Base-by-base conservation (phyloP, 2,113 vertebrate species). In the Symphodus melops region DNA sequence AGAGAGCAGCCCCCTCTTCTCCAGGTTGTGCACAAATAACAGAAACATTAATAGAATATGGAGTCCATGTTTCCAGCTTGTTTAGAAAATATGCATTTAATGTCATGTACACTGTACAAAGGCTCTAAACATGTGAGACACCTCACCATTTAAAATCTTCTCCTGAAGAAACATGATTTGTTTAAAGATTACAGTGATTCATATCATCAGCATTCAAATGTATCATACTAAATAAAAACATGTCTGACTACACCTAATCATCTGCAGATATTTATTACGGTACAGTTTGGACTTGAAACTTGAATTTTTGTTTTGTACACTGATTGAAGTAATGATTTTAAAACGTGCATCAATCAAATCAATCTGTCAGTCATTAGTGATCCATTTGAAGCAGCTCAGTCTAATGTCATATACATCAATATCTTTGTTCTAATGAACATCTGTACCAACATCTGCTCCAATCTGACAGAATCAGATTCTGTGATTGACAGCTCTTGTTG, bases 1-100 rank as follows among this genome's bases (percentile, higher is more conserved):
- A 69, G 66, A 56, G 19, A n/a, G 21, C 20, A 69, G 81, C 56
- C 55, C 55, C 19, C 41, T n/a, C 60, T 3, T 13, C 28, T 66
- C 6, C 6, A 48, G 12, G 9, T n/a, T 57, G 25, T 7, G 9
- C 20, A 42, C 6, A 3, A 52, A 19, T 48, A 17, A 48, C 2
- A 48, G 1, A 2, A 41, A 9, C 5, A 16, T 6, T 11, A 41
- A 11, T 41, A 44, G 12, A 8, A 20, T 2, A n/a, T 9, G 8
- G 19, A 51, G 48, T 51, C 48, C 17, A 2, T 48, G 46, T 17
- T 48, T 48, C 12, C 17, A 39, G 28, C 59, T 90, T 91, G 89
- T 86, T 89, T 88, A 89, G 88, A 92, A 92, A 91, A 92, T 85
- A 91, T 91, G 88, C 90, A 91, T 92, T 92, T 86, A 37, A 74